Conservation (phyloP, 2,113 vertebrate species). For the Callopanchax toddi region DNA sequence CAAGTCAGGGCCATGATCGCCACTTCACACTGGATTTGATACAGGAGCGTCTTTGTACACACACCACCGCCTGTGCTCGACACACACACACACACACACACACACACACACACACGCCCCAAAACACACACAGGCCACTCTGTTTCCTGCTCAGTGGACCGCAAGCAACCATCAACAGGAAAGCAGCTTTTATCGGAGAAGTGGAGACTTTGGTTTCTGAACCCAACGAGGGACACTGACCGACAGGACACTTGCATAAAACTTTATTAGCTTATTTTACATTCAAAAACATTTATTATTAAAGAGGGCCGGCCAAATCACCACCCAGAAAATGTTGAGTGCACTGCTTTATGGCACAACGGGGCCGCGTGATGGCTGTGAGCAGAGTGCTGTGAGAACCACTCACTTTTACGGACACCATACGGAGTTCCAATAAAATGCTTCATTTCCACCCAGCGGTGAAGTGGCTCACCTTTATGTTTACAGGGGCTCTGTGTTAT, state of each 20-base stretch:
- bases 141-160: conserved; percentile 53
- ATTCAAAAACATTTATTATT: conserved; percentile 35
- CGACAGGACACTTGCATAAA: conserved; percentile 41
- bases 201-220: conserved; percentile 30
- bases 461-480: conserved; percentile 73
- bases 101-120: conserved; percentile 13
- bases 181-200: conserved; percentile 20
- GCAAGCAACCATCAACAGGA: conserved; percentile 31
- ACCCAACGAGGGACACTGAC: conserved; percentile 18
- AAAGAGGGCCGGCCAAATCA: conserved; percentile 9
- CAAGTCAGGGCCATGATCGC: conserved; percentile 19
- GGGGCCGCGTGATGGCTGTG: conserved; percentile 34
- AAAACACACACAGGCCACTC: conserved; percentile 45
- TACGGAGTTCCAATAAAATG: conserved; percentile 77
- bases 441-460: conserved; percentile 77
- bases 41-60: no score
- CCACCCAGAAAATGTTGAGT: conserved; percentile 6
- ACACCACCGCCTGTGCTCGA: conserved; percentile 59
- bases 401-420: conserved; percentile 73
- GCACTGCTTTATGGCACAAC: conserved; percentile 41
- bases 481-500: conserved; percentile 72
- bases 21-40: conserved; percentile 24
- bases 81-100: conserved; percentile 9
- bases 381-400: conserved; percentile 63
- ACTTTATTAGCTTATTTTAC: conserved; percentile 47